A percentile compares a stretch with the other conserved stretches of the same genome.
phyloP scores from a whole-genome alignment of 1,140 invertebrate species.

The Piezodorus guildinii region DNA sequence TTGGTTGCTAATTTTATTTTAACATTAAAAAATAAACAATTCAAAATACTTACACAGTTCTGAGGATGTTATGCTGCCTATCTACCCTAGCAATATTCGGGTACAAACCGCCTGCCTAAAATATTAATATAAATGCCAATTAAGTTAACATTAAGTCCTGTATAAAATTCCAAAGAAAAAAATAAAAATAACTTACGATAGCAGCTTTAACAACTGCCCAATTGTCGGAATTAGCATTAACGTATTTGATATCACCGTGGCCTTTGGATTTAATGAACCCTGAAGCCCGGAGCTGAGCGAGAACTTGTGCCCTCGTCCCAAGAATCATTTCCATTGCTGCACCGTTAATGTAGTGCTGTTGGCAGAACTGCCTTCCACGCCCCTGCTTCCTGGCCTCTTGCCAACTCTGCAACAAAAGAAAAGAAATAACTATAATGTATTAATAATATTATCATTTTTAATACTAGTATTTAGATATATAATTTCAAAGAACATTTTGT shows the following conservation, averaged over 20 bases:
- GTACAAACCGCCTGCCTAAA: constrained; percentile 57
- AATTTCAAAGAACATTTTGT: too few relatives aligned
- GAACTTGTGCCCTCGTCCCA: constrained; percentile 59
- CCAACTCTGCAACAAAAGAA: constrained; percentile 37
- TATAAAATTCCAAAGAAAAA: background rate
- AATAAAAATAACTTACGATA: constrained; percentile 38
- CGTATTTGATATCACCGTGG: constrained; percentile 52
- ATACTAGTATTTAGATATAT: too few relatives aligned
- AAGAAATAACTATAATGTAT: background rate
- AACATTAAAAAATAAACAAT: too few relatives aligned
- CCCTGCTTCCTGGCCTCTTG: constrained; percentile 49
- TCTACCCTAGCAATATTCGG: constrained; percentile 70
- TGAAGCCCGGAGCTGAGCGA: constrained; percentile 73
- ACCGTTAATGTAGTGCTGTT: constrained; percentile 64
- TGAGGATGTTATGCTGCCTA: constrained; percentile 41
- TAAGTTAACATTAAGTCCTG: background rate
- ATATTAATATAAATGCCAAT: background rate
- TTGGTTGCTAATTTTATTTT: too few relatives aligned
- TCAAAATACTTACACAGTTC: constrained; percentile 34
- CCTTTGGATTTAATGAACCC: constrained; percentile 63
- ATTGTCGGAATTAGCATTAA: constrained; percentile 77
- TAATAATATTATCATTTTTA: too few relatives aligned
- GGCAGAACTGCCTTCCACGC: constrained; percentile 62
- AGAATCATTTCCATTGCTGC: constrained; percentile 80
- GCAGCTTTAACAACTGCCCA: constrained; percentile 89